Evolutionary conservation across 2,888 invertebrate species (phyloP).

Genomic region (Nomada fabriciana): DNA sequence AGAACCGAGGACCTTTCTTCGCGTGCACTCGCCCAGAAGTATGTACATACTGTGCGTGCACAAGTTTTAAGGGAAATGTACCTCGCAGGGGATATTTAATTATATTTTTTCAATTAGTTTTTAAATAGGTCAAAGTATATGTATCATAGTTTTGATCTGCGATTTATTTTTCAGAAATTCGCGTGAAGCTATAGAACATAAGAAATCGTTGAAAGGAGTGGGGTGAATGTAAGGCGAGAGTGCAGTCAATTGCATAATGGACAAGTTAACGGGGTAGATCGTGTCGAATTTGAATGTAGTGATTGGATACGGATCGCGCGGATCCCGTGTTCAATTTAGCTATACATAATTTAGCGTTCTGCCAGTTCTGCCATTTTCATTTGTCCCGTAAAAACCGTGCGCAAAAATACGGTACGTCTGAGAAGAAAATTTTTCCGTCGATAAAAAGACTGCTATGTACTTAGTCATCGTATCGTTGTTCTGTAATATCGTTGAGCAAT

Average conservation of each 20-base stretch:
- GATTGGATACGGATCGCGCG: neutral
- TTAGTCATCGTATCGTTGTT: slow-evolving; percentile 1
- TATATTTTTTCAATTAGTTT: too few relatives aligned
- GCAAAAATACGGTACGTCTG: neutral
- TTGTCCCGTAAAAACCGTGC: neutral
- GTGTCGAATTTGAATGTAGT: neutral
- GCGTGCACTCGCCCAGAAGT: neutral
- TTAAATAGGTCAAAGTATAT: too few relatives aligned
- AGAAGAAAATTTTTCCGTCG: neutral
- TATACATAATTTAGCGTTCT: neutral
- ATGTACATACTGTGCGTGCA: too few relatives aligned
- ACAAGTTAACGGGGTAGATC: slow-evolving; percentile 4
- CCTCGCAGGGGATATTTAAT: neutral
- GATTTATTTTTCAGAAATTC: neutral
- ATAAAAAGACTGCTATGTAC: neutral
- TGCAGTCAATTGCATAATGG: neutral
- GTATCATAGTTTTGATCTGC: too few relatives aligned
- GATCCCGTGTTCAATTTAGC: neutral
- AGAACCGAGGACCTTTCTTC: neutral
- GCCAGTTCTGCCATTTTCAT: neutral
- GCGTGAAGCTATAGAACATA: too few relatives aligned
- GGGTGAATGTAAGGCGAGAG: neutral
- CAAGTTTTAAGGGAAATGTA: neutral
- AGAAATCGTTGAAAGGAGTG: too few relatives aligned
- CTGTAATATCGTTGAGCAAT: neutral